These are phyloP conservation scores for Porites lutea DNA, from an alignment of 64 coral and sea anemone genomes.

Conservation along the genomic window DNA sequence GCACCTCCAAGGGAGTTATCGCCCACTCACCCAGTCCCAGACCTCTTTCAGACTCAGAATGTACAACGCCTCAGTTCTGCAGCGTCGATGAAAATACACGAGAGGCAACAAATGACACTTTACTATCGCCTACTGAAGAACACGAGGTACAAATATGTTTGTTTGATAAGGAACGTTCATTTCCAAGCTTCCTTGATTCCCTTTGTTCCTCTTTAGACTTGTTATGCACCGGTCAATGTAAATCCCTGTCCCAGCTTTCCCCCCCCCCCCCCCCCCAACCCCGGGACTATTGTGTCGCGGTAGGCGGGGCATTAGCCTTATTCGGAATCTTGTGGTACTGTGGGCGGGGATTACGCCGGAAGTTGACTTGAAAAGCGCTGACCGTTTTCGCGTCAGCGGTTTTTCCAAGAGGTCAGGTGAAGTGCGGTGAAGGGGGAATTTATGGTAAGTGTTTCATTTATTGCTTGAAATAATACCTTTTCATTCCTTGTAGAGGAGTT, in stretches of 20 bases:
- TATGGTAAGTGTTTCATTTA: background rate
- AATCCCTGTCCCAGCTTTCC: too few species aligned
- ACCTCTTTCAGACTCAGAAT: background rate
- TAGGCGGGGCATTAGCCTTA: background rate
- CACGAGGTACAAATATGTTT: background rate
- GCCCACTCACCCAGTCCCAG: background rate
- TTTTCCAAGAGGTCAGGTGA: background rate
- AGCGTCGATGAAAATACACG: background rate
- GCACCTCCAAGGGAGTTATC: background rate
- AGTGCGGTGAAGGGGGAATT: background rate
- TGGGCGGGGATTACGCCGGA: background rate
- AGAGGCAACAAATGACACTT: background rate
- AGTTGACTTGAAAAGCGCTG: background rate
- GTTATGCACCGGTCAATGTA: too few species aligned
- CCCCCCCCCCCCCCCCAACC: background rate
- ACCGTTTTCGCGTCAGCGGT: background rate
- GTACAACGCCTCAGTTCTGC: background rate
- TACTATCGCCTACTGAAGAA: background rate
- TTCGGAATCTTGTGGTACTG: background rate
- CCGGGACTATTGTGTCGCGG: background rate
- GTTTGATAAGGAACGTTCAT: too few species aligned
- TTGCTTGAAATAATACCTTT: slow-evolving; percentile 2
- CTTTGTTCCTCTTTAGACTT: too few species aligned
- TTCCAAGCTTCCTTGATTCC: too few species aligned
- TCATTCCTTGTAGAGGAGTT: background rate